Evolutionary conservation across 2,113 vertebrate species (phyloP), one percentile per base, ranked within the genome.

Genomic region (Bothrops jararaca): DNA sequence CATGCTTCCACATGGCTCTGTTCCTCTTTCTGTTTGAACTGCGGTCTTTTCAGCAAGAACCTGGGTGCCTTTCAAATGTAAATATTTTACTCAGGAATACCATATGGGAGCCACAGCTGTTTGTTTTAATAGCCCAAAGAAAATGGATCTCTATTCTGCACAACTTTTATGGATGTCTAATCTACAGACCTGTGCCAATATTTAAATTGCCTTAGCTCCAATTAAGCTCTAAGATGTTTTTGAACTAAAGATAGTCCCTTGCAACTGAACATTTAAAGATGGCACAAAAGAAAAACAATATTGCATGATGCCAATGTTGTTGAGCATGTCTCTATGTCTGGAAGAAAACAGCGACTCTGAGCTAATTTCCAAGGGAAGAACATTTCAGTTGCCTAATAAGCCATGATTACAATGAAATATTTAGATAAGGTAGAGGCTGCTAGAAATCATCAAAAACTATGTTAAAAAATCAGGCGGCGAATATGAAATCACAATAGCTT

Each of bases 71-170:
- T 97, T 96, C 96, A 97, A 95, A 97, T 97, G 97, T 97, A 97
- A 97, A 97, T 97, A 97, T 97, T 97, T 97, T 97, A 96, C 96
- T 96, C 96, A 96, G 93, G 96, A 96, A 96, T 95, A 96, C 96
- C 97, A 97, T 96, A 97, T 96, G 97, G 96, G 96, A 96, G 95
- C 96, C 95, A 92, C 96, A 97, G 96, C 95, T 97, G 97, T 96
- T 97, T 97, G 95, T 96, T 97, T 97, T 97, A 96, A 96, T 95
- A 96, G 94, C 86, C 23, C 90, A 96, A 87, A 74, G 96, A 94
- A 93, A 60, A 56, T 45, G 85, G 96, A 96, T 95, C 92, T 89
- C 95, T 97, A 96, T 94, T 96, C 96, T 94, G 89, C 89, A 93
- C 94, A 94, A 85, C 23, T 90, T 92, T 94, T 94, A 94, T 95